These are phyloP conservation scores for Ceratosolen solmsi DNA, from an alignment of 1,140 invertebrate species.

Conservation along the genomic window DNA sequence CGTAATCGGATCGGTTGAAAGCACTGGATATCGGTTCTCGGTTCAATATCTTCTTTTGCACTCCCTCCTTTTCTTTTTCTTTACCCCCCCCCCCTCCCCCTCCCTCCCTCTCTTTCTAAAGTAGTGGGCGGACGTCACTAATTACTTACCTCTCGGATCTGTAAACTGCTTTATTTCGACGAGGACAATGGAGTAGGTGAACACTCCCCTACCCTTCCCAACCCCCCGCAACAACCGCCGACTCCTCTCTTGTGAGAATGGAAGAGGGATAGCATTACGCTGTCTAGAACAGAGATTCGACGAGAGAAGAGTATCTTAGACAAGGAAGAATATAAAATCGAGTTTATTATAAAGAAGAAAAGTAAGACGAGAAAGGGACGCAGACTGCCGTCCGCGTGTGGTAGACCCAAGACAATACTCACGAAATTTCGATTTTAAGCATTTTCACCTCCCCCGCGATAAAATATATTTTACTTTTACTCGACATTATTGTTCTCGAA, in stretches of 20 bases:
- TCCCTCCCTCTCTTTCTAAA: not conserved
- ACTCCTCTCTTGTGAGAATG: constrained; percentile 21
- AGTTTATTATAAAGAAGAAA: constrained; percentile 44
- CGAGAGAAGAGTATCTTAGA: no score
- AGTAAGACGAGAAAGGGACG: constrained; percentile 42
- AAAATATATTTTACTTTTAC: no score
- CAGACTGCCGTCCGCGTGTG: constrained; percentile 51
- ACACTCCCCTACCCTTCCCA: not conserved
- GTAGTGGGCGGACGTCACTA: constrained; percentile 44
- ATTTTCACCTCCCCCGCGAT: no score
- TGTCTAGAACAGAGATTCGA: not conserved
- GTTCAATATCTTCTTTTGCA: constrained; percentile 16
- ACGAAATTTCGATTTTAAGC: not conserved
- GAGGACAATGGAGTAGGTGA: constrained; percentile 3
- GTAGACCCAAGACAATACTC: constrained; percentile 47
- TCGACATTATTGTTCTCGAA: no score
- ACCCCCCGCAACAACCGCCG: no score
- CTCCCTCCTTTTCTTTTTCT: no score
- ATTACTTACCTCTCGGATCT: constrained; percentile 52
- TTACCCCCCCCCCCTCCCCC: no score
- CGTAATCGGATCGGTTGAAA: constrained; percentile 27
- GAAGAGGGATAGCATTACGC: constrained; percentile 52
- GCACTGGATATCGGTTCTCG: constrained; percentile 15
- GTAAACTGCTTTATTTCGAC: constrained; percentile 51
- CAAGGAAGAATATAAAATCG: constrained; percentile 19